Base-by-base conservation (phyloP, 1,140 invertebrate species). In the Megalopta genalis region DNA sequence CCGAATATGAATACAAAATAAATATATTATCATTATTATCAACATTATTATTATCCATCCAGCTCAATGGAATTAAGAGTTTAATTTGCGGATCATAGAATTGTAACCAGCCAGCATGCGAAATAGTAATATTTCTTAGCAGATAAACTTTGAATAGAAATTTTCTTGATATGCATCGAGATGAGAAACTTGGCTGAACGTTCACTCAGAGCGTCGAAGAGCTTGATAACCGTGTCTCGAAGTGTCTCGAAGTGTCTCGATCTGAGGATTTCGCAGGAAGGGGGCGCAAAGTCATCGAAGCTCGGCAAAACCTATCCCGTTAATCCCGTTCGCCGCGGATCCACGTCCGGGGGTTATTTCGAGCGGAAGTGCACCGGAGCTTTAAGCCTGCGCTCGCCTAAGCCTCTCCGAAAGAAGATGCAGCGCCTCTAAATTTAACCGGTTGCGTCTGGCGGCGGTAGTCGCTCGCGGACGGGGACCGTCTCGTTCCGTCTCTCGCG, bases 321-420 rank as follows among this genome's bases (percentile, higher is more conserved):
- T 79, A 77, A 77, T 77, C 75, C 71, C 59, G 68, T 54, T 77
- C 75, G 75, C 63, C 62, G 75, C 63, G 67, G 49, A 79, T 73
- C 27, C 77, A 73, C 77, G 69, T 72, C 60, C 62, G 39, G 77
- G 27, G 63, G 69, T 79, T 79, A 79, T 79, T 79, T 79, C 77
- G 69, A 59, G 69, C 77, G 77, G 68, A 73, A 79, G 60, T 79
- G 69, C 77, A 73, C 65, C 52, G 69, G 14, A 14, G 42, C 25
- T 25, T 67, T 57, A 46, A 71, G 57, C 49, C 66, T 37, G 57
- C 25, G 46, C 27, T 9, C 32, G 54, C 21, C 21, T 27, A 57
- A 57, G 42, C 59, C n/a, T 37, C 42, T 23, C 12, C 77, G 62
- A 73, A 65, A 73, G 62, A 42, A 49, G 69, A 65, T 23, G 68